These are phyloP conservation scores for Salmo trutta DNA, from an alignment of 2,797 vertebrate genomes.

Conservation along the genomic window DNA sequence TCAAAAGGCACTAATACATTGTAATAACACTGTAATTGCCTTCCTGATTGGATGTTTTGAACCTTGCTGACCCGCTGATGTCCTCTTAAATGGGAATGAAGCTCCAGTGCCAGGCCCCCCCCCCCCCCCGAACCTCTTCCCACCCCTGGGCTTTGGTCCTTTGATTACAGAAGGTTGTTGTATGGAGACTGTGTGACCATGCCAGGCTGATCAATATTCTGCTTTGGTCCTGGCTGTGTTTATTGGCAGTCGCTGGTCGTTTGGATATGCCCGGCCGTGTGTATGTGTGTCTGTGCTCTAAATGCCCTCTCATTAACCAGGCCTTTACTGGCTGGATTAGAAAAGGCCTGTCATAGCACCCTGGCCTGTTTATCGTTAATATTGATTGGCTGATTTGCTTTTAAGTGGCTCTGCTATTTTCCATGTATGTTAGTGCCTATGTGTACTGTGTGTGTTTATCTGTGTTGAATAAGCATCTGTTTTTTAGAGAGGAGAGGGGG, in stretches of 20 bases:
- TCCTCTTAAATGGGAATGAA: not conserved
- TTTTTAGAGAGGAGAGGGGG: slow-evolving; percentile 1
- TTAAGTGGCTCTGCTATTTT: slow-evolving; percentile 14
- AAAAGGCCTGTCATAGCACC: slow-evolving; percentile 38
- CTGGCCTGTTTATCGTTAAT: slow-evolving; percentile 34
- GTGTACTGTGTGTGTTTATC: slow-evolving; percentile 1
- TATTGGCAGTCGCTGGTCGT: slow-evolving; percentile 30
- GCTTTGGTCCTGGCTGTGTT: slow-evolving; percentile 32
- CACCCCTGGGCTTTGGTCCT: not conserved
- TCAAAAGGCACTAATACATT: no score
- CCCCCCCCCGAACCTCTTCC: not conserved
- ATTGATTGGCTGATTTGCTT: slow-evolving; percentile 44
- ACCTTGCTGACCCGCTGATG: not conserved
- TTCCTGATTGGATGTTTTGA: not conserved
- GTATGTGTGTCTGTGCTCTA: slow-evolving; percentile 18
- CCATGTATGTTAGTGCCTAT: not conserved
- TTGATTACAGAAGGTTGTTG: slow-evolving; percentile 19
- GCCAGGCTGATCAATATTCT: slow-evolving; percentile 35
- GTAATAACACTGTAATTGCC: slow-evolving; percentile 3
- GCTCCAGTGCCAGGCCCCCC: not conserved
- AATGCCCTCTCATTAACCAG: slow-evolving; percentile 36
- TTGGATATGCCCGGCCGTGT: slow-evolving; percentile 27
- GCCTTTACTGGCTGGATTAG: slow-evolving; percentile 40
- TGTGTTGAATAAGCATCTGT: not conserved
- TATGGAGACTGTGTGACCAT: slow-evolving; percentile 13